phyloP scores from a whole-genome alignment of 2,797 vertebrate genomes.

The Miichthys miiuy region DNA sequence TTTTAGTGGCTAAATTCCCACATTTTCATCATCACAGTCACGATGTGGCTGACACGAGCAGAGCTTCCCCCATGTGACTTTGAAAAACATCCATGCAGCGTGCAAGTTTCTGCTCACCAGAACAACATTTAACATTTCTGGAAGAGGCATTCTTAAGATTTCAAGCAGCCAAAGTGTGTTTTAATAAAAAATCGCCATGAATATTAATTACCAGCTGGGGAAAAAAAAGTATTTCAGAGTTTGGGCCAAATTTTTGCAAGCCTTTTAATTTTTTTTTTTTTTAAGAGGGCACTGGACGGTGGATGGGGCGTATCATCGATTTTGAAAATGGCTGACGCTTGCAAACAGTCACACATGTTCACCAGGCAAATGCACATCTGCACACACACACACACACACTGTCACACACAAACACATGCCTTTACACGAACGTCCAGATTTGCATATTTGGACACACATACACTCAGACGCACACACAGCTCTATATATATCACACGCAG shows the following conservation, averaged over 20 bases:
- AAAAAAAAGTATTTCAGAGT: background rate
- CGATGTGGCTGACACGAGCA: background rate
- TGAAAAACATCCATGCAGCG: background rate
- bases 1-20: constrained; percentile 3
- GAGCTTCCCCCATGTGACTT: constrained; percentile 1
- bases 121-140: background rate
- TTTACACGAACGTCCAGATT: background rate
- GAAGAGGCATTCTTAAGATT: background rate
- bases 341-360: constrained; percentile 60
- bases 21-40: background rate
- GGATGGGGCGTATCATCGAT: constrained; percentile 31
- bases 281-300: constrained; percentile 15
- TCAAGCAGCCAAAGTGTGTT: background rate
- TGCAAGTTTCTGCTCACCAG: background rate
- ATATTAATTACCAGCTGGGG: constrained; percentile 35
- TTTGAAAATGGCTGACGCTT: constrained; percentile 57
- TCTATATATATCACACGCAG: constrained; percentile 28
- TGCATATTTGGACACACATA: constrained; percentile 18
- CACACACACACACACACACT: constrained; percentile 3
- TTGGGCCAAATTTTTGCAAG: background rate
- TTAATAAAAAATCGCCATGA: background rate
- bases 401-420: constrained; percentile 9
- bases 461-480: background rate
- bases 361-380: constrained; percentile 34
- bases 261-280: background rate